Conservation (phyloP, 2,113 vertebrate species). For the Panthera tigris region DNA sequence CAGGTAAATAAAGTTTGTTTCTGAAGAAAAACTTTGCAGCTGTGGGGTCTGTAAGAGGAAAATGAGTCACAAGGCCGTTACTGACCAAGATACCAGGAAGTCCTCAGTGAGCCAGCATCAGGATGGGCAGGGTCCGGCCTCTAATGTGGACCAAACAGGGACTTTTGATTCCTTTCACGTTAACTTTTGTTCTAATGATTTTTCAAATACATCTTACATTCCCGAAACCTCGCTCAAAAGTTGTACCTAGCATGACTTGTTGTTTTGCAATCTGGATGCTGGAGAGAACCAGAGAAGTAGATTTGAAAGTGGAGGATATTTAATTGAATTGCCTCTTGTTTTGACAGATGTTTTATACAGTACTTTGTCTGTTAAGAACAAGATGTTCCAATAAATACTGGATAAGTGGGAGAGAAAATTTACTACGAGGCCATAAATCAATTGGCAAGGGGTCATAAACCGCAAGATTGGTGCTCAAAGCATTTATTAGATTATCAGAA, state of each 20-base stretch:
- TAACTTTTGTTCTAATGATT: constrained; percentile 13
- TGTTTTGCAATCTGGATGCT: constrained; percentile 55
- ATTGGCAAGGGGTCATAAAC: constrained; percentile 82
- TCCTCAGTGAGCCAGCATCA: background rate
- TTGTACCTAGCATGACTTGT: background rate
- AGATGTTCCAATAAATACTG: constrained; percentile 83
- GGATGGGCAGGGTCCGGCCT: background rate
- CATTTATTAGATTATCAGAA: constrained; percentile 85
- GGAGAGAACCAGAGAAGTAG: constrained; percentile 49
- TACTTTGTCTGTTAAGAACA: constrained; percentile 83
- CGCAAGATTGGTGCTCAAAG: constrained; percentile 75
- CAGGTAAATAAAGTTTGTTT: background rate
- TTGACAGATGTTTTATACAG: constrained; percentile 81
- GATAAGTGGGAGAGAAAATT: constrained; percentile 84
- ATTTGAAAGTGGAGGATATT: constrained; percentile 77
- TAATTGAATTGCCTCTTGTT: constrained; percentile 79
- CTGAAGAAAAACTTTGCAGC: background rate
- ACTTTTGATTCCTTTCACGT: background rate
- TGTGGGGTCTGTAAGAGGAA: background rate
- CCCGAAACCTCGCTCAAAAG: constrained; percentile 22
- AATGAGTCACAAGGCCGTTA: background rate
- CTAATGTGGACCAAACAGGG: background rate
- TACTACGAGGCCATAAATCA: constrained; percentile 83
- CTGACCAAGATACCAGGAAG: background rate
- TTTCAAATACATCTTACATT: background rate